phyloP scores from a whole-genome alignment of 2,797 vertebrate genomes.

The Sylvia borin region DNA sequence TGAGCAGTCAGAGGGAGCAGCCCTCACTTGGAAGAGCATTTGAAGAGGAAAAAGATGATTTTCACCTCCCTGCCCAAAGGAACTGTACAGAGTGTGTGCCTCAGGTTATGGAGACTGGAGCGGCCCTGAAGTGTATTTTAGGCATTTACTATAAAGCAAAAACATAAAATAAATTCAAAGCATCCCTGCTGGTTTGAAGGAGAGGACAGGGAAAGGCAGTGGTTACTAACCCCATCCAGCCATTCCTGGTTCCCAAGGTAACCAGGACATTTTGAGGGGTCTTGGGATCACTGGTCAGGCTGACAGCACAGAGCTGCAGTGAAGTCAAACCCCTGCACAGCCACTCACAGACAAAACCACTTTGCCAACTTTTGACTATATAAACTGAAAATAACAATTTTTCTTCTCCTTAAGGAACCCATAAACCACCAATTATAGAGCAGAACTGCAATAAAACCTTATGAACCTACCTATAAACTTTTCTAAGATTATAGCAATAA shows the following conservation, averaged over 20 bases:
- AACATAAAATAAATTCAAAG: not conserved
- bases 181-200: not conserved
- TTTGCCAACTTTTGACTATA: not conserved
- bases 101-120: not conserved
- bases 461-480: not conserved
- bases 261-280: not conserved
- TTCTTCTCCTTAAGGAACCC: not conserved
- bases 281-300: not conserved
- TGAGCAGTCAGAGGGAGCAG: not conserved
- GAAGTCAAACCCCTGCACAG: not conserved
- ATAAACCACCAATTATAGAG: not conserved
- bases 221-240: not conserved
- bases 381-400: not conserved
- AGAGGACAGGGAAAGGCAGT: not conserved
- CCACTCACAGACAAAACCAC: not conserved
- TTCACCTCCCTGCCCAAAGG: not conserved
- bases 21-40: not conserved
- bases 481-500: not conserved
- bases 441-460: not conserved
- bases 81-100: not conserved
- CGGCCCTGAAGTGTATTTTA: not conserved
- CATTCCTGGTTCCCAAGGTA: not conserved
- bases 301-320: not conserved
- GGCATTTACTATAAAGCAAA: not conserved
- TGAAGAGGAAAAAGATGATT: not conserved